These are phyloP conservation scores for Taenioides sp. DNA, from an alignment of 2,797 vertebrate genomes.

Conservation along the genomic window DNA sequence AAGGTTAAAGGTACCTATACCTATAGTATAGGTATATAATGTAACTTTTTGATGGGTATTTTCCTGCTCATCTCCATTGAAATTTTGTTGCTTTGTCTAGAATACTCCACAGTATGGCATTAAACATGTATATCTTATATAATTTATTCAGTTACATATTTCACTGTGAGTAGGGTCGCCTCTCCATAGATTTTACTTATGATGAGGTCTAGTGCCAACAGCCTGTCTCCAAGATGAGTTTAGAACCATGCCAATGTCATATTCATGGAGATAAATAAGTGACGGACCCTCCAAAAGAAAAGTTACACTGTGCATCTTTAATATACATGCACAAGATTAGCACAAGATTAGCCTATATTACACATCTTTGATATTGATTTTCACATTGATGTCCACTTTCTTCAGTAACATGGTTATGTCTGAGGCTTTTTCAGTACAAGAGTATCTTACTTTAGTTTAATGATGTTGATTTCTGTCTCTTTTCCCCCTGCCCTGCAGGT, in stretches of 20 bases:
- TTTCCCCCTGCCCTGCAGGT: constrained; percentile 55
- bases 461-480: background rate
- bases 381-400: no score
- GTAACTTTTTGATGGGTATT: no score
- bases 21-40: no score
- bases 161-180: background rate
- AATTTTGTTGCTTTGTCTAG: no score
- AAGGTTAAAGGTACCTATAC: no score
- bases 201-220: background rate
- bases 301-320: background rate
- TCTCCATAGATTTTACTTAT: background rate
- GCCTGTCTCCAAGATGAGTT: background rate
- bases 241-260: background rate
- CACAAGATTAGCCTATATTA: background rate
- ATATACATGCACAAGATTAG: background rate
- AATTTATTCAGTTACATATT: background rate
- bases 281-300: background rate
- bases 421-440: no score
- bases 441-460: no score
- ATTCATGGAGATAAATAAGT: background rate
- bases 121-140: background rate
- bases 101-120: background rate
- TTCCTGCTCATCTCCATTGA: no score
- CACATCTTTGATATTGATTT: no score
- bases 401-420: no score